Conservation (phyloP, 2,888 invertebrate genomes). For the Bursaphelenchus okinawaensis region DNA sequence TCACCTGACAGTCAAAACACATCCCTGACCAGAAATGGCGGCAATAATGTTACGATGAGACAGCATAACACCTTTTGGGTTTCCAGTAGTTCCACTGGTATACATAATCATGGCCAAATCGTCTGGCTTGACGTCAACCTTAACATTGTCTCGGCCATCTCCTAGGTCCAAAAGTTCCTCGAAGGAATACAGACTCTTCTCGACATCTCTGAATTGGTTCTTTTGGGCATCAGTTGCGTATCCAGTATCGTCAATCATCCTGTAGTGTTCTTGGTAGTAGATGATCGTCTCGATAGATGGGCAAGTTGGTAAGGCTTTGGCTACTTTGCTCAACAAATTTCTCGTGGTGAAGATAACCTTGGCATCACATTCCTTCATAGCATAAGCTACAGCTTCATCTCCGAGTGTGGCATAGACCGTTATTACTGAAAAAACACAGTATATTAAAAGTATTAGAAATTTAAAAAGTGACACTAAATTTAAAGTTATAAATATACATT, state of each 20-base stretch:
- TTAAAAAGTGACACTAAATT: not conserved
- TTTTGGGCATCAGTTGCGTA: constrained; percentile 14
- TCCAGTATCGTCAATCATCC: constrained; percentile 5
- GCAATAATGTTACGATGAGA: constrained; percentile 61
- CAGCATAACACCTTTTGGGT: constrained; percentile 60
- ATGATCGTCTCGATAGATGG: constrained; percentile 43
- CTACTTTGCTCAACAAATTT: constrained; percentile 82
- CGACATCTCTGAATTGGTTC: constrained; percentile 23
- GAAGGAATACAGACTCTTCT: constrained; percentile 36
- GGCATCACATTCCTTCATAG: constrained; percentile 92
- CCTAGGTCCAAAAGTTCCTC: constrained; percentile 40
- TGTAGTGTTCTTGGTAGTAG: constrained; percentile 41
- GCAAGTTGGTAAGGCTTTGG: constrained; percentile 48
- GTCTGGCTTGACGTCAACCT: constrained; percentile 26
- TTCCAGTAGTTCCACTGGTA: constrained; percentile 85
- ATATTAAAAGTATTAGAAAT: not conserved
- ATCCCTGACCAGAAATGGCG: constrained; percentile 60
- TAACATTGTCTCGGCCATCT: constrained; percentile 15
- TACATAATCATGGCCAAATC: constrained; percentile 97
- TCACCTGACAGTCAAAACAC: constrained; percentile 58
- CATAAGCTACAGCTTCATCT: constrained; percentile 90
- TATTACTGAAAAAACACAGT: constrained; percentile 67
- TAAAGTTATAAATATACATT: constrained; percentile 8
- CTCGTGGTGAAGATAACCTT: constrained; percentile 84
- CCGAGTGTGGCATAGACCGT: constrained; percentile 95